Percentiles rank a stretch among this genome's conserved stretches.
Conservation (phyloP, 1,140 invertebrate genomes). For the Achatina immaculata region DNA sequence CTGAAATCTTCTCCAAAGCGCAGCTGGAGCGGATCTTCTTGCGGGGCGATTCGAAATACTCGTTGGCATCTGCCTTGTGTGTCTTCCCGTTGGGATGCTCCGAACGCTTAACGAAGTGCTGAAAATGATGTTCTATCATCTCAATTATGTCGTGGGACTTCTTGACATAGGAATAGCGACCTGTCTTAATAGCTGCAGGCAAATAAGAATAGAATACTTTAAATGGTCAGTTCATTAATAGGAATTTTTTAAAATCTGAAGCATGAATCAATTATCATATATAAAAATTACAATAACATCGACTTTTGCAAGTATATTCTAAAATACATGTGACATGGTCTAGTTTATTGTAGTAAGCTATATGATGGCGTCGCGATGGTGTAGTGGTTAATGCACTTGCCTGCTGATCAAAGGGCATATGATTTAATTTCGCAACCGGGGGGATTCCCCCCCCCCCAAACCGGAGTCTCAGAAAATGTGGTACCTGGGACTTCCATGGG, state of each 20-base stretch:
- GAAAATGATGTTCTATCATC: conserved; percentile 15
- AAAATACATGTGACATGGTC: too few species aligned
- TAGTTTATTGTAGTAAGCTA: too few species aligned
- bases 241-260: background rate
- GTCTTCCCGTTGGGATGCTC: background rate
- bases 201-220: background rate
- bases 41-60: background rate
- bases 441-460: too few species aligned
- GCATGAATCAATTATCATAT: background rate
- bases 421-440: too few species aligned
- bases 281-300: background rate
- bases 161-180: conserved; percentile 28
- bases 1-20: background rate
- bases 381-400: too few species aligned
- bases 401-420: too few species aligned
- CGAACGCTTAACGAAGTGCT: background rate
- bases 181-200: conserved; percentile 28
- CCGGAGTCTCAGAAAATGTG: too few species aligned
- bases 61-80: background rate
- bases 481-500: too few species aligned
- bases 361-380: too few species aligned
- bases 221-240: background rate
- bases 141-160: conserved; percentile 27
- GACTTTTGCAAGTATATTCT: too few species aligned
- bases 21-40: conserved; percentile 2